These are phyloP conservation scores for Zoroaster sp. DNA, from an alignment of 53 echinoderm and acorn worm species.

Conservation along the genomic window DNA sequence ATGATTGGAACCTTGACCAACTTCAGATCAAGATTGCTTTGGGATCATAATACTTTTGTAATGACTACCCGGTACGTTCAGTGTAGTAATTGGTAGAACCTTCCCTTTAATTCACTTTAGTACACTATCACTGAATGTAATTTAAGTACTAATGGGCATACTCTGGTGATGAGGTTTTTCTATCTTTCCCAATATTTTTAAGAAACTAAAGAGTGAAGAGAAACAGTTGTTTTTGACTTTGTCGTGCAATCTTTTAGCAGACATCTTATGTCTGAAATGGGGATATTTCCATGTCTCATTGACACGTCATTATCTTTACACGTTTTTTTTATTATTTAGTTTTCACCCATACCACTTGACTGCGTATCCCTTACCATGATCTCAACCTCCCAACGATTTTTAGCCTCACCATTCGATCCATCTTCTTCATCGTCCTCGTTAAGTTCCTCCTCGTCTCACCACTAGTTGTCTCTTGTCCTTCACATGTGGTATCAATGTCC, in stretches of 20 bases:
- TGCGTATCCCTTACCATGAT: conserved; percentile 4
- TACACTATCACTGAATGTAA: too few species aligned
- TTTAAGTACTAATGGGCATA: too few species aligned
- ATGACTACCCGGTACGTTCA: too few species aligned
- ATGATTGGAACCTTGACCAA: too few species aligned
- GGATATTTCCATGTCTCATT: background rate
- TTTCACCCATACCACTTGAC: conserved; percentile 30
- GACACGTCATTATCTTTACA: background rate
- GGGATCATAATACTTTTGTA: too few species aligned
- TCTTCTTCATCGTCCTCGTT: conserved; percentile 6
- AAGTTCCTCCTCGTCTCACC: background rate
- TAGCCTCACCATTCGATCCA: background rate
- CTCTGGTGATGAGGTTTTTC: too few species aligned
- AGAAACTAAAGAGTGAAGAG: too few species aligned
- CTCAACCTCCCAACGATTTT: background rate
- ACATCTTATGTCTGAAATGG: conserved; percentile 1
- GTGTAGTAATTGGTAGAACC: too few species aligned
- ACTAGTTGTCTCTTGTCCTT: background rate
- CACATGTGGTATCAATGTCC: conserved; percentile 29
- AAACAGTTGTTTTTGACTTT: background rate
- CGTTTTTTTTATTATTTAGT: background rate
- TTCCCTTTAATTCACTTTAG: too few species aligned
- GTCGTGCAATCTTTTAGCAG: background rate
- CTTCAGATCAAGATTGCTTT: too few species aligned
- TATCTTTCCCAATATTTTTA: too few species aligned